Percentiles rank a stretch among this genome's conserved stretches.
Conservation (phyloP, 2,797 vertebrate species). For the Siniperca scherzeri region DNA sequence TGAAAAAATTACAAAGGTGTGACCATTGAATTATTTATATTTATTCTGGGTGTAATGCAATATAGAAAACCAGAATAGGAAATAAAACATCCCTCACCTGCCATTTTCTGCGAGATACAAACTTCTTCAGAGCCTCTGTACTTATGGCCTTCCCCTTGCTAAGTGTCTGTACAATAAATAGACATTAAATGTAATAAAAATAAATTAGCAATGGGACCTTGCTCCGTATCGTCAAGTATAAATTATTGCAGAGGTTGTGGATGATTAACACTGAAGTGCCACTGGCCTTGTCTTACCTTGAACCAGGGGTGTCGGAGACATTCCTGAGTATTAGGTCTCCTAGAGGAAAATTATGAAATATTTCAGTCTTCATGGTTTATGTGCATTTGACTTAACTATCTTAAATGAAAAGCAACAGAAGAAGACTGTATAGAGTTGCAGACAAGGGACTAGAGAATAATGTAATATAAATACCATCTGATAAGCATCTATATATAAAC, state of each 20-base stretch:
- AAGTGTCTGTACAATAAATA: slow-evolving; percentile 84
- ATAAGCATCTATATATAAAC: neutral
- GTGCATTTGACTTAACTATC: neutral
- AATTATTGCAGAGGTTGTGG: neutral
- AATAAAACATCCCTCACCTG: slow-evolving; percentile 87
- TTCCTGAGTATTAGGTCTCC: slow-evolving; percentile 94
- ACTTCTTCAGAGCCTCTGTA: slow-evolving; percentile 94
- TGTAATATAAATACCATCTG: neutral
- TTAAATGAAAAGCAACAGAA: slow-evolving; percentile 3
- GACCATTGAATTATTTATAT: neutral
- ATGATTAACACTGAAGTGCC: neutral
- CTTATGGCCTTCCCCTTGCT: slow-evolving; percentile 93
- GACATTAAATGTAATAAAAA: neutral
- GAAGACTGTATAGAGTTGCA: neutral
- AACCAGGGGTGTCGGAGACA: slow-evolving; percentile 97
- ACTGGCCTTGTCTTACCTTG: slow-evolving; percentile 87
- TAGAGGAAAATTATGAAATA: slow-evolving; percentile 68
- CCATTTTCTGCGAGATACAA: slow-evolving; percentile 96
- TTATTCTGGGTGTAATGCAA: neutral
- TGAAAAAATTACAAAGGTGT: neutral
- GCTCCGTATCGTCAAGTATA: neutral
- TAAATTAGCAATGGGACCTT: neutral
- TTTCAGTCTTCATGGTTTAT: slow-evolving; percentile 23
- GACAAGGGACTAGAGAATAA: neutral
- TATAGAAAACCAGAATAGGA: neutral